phyloP scores from a whole-genome alignment of 2,113 vertebrate genomes.

The Nothobranchius kuhntae region DNA sequence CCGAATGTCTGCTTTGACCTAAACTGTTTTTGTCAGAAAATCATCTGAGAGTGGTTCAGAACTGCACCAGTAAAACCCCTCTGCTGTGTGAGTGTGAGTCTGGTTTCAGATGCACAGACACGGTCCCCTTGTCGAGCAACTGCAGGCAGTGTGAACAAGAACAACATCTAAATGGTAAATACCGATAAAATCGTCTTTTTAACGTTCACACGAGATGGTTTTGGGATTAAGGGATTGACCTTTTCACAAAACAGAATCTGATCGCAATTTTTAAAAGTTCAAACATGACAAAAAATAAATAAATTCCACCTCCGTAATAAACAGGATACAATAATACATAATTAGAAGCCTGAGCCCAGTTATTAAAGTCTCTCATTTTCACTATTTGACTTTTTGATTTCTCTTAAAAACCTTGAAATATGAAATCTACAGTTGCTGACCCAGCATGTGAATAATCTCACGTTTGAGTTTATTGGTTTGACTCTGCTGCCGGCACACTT shows the following conservation, averaged over 20 bases:
- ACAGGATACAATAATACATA: too few relatives aligned
- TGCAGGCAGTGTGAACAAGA: slow-evolving; percentile 41
- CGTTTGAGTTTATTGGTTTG: neutral
- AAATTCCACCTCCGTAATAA: too few relatives aligned
- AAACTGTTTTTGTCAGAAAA: slow-evolving; percentile 29
- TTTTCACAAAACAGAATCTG: too few relatives aligned
- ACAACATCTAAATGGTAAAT: slow-evolving; percentile 33
- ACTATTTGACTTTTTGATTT: neutral
- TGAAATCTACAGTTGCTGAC: too few relatives aligned
- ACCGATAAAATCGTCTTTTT: neutral
- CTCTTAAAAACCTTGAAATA: too few relatives aligned
- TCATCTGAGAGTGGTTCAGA: slow-evolving; percentile 41
- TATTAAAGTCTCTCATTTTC: too few relatives aligned
- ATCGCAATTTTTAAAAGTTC: too few relatives aligned
- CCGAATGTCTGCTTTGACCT: neutral
- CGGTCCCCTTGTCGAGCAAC: accelerated
- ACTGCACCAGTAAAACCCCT: slow-evolving; percentile 48
- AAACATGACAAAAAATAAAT: too few relatives aligned
- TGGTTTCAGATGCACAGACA: slow-evolving; percentile 30
- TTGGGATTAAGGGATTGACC: too few relatives aligned
- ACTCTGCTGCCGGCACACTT: neutral
- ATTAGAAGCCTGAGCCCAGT: too few relatives aligned
- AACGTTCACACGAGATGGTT: too few relatives aligned
- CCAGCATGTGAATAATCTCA: neutral
- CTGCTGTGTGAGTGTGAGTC: slow-evolving; percentile 45